Conservation (phyloP, 1,140 invertebrate genomes). For the Eupeodes corollae region DNA sequence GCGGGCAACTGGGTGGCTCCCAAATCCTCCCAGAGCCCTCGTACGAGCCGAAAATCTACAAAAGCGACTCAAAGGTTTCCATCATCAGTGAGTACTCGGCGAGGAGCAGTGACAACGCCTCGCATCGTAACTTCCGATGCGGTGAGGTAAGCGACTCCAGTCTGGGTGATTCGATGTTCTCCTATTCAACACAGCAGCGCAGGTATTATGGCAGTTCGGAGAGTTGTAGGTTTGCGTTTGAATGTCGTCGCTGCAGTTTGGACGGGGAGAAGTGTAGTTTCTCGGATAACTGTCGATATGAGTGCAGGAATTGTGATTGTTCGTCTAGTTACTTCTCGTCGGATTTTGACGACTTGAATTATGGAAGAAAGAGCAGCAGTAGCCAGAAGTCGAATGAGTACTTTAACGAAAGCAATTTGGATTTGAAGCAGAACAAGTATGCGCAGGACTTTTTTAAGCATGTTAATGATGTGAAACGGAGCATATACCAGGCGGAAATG, state of each 20-base stretch:
- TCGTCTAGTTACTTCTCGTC: conserved; percentile 37
- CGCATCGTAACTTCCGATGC: conserved; percentile 17
- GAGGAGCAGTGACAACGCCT: conserved; percentile 28
- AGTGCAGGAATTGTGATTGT: conserved; percentile 35
- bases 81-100: conserved; percentile 34
- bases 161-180: conserved; percentile 21
- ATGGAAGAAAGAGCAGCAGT: conserved; percentile 24
- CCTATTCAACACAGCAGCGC: conserved; percentile 18
- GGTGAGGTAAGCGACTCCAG: conserved; percentile 25
- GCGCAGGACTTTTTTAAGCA: conserved; percentile 37
- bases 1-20: conserved; percentile 26
- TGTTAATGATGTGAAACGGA: conserved; percentile 34
- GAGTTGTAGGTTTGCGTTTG: conserved; percentile 31
- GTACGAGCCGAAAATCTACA: conserved; percentile 32
- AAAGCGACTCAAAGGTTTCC: conserved; percentile 32
- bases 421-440: conserved; percentile 33
- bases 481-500: conserved; percentile 35
- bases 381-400: neutral
- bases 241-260: conserved; percentile 31
- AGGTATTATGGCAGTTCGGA: conserved; percentile 35
- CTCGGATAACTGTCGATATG: conserved; percentile 33
- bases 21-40: conserved; percentile 25
- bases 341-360: conserved; percentile 32
- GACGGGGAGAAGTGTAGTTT: conserved; percentile 35
- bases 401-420: conserved; percentile 11